Conservation (phyloP, 2,113 vertebrate genomes). For the Pithys albifrons region DNA sequence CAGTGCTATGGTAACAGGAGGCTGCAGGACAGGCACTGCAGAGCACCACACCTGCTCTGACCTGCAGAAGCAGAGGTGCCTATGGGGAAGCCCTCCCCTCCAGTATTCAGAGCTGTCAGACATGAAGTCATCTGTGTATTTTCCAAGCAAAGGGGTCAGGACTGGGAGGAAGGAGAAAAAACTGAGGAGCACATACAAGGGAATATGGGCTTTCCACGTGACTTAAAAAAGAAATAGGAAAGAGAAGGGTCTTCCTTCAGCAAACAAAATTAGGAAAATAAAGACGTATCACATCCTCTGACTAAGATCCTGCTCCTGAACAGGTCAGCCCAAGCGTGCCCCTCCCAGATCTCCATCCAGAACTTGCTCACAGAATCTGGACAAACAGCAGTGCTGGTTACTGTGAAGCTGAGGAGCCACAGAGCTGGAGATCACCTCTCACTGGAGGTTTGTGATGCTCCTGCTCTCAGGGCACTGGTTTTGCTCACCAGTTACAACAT, state of each 20-base stretch:
- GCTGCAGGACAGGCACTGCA: fast-evolving
- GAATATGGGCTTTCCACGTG: not conserved
- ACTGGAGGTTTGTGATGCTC: not conserved
- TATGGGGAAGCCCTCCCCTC: not conserved
- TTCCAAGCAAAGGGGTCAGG: not conserved
- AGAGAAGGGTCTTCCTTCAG: not conserved
- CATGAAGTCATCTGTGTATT: not conserved
- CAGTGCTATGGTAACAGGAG: not conserved
- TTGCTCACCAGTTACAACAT: not conserved
- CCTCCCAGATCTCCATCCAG: not conserved
- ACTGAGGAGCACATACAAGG: not conserved
- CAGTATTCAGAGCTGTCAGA: not conserved
- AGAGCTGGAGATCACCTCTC: fast-evolving
- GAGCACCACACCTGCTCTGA: not conserved
- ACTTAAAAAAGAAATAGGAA: not conserved
- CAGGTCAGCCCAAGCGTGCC: not conserved
- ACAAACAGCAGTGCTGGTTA: not conserved
- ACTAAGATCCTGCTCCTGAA: not conserved
- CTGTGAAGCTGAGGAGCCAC: not conserved
- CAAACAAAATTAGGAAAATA: not conserved
- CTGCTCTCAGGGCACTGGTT: not conserved
- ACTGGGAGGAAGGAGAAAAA: not conserved
- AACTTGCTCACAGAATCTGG: not conserved
- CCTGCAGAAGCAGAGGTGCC: not conserved
- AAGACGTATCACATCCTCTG: not conserved